Percentiles rank a stretch among this genome's conserved stretches.
phyloP scores from a whole-genome alignment of 2,888 invertebrate genomes.

The Oxytorus armatus region DNA sequence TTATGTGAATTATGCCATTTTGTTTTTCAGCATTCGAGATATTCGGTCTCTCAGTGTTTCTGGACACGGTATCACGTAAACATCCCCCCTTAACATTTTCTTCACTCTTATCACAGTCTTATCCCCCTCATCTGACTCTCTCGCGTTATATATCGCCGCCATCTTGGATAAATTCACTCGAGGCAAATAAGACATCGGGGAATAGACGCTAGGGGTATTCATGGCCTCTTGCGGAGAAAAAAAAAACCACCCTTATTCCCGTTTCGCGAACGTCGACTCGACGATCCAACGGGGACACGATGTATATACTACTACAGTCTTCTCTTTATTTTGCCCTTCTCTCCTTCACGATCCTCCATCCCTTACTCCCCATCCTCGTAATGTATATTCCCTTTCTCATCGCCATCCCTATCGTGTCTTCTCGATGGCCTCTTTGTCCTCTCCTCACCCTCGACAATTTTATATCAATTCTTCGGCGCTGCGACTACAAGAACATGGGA shows the following conservation, averaged over 20 bases:
- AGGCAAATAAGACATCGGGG: conserved; percentile 75
- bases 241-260: conserved; percentile 61
- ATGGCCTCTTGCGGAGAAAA: conserved; percentile 42
- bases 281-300: conserved; percentile 65
- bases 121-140: conserved; percentile 1
- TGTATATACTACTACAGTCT: conserved; percentile 30
- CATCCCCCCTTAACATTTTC: background rate
- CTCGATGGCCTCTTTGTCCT: conserved; percentile 16
- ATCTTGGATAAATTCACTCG: conserved; percentile 72
- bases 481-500: background rate
- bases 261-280: conserved; percentile 67
- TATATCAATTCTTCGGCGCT: conserved; percentile 43
- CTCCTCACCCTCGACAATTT: conserved; percentile 29
- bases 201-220: conserved; percentile 67
- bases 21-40: no score
- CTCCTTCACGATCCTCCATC: no score
- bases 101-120: background rate
- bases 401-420: conserved; percentile 7
- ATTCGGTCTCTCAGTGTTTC: background rate
- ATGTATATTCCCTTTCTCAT: conserved; percentile 38
- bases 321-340: conserved; percentile 2
- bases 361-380: background rate
- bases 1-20: no score
- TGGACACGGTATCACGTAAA: conserved; percentile 5
- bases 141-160: conserved; percentile 40